phyloP scores from a whole-genome alignment of 2,888 invertebrate species.

The Caenorhabditis sp. region DNA sequence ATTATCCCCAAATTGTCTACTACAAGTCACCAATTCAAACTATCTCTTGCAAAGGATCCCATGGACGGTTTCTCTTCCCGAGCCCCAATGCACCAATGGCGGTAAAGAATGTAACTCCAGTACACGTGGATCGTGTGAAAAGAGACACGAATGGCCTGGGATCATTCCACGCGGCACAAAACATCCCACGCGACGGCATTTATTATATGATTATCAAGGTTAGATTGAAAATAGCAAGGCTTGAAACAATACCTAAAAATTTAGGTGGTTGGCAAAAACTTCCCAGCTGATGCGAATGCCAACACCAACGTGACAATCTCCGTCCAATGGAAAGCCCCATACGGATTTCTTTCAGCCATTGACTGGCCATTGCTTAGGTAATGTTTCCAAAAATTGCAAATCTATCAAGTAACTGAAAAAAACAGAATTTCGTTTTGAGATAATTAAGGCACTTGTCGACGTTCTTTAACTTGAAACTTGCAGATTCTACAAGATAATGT shows the following conservation, averaged over 20 bases:
- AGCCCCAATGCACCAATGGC: conserved; percentile 52
- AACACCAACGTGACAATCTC: conserved; percentile 68
- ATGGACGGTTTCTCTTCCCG: conserved; percentile 65
- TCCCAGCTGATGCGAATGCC: conserved; percentile 33
- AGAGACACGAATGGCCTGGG: conserved; percentile 58
- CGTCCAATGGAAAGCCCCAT: conserved; percentile 84
- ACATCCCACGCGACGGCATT: conserved; percentile 79
- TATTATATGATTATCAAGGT: conserved; percentile 81
- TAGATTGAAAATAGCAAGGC: not conserved
- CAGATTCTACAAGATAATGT: conserved; percentile 94
- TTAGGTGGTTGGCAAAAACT: conserved; percentile 56
- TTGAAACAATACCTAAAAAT: not conserved
- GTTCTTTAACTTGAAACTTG: conserved; percentile 4
- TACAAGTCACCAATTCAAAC: conserved; percentile 76
- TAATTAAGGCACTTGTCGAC: too few relatives aligned
- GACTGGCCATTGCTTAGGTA: conserved; percentile 90
- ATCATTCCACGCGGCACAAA: conserved; percentile 78
- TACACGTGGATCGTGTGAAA: conserved; percentile 60
- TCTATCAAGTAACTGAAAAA: too few relatives aligned
- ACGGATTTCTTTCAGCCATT: conserved; percentile 92
- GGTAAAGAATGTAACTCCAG: conserved; percentile 55
- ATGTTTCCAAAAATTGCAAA: too few relatives aligned
- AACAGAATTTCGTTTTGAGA: too few relatives aligned
- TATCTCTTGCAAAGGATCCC: conserved; percentile 72
- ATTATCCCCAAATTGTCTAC: conserved; percentile 73